phyloP scores from a whole-genome alignment of 2,888 invertebrate genomes.

The Spilarctia lutea region DNA sequence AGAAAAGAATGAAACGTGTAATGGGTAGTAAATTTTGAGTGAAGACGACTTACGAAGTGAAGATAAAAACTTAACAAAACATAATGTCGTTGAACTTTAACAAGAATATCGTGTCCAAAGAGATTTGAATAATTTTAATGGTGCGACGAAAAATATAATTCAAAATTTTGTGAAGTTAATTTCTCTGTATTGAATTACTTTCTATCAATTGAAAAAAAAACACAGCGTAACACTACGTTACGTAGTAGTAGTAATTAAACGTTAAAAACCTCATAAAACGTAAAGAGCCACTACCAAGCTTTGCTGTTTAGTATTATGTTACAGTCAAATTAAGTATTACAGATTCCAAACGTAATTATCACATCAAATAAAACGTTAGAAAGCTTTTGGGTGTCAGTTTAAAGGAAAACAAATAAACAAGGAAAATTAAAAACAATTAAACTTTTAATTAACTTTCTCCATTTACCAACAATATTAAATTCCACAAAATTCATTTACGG shows the following conservation, averaged over 20 bases:
- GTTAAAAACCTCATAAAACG: no score
- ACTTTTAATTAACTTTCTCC: slow-evolving; percentile 8
- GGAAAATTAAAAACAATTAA: slow-evolving; percentile 3
- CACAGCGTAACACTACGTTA: no score
- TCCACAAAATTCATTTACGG: slow-evolving; percentile 23
- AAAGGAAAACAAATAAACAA: neutral
- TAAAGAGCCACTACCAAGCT: neutral
- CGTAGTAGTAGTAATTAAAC: no score
- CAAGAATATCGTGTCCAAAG: neutral
- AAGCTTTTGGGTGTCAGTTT: neutral
- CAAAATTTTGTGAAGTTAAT: neutral
- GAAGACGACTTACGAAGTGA: slow-evolving; percentile 11
- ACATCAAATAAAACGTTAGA: slow-evolving; percentile 5
- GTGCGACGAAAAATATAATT: neutral
- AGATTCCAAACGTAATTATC: slow-evolving; percentile 8
- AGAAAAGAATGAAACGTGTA: slow-evolving; percentile 40
- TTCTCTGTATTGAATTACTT: neutral
- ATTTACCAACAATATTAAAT: slow-evolving; percentile 13
- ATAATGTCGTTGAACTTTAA: neutral
- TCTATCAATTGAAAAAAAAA: neutral
- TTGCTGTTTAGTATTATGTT: slow-evolving; percentile 11
- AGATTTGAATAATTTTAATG: slow-evolving; percentile 3
- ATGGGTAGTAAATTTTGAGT: slow-evolving; percentile 12
- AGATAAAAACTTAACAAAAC: slow-evolving; percentile 16
- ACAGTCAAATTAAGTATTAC: slow-evolving; percentile 15